phyloP scores from a whole-genome alignment of 2,797 vertebrate genomes.

The Pogoniulus pusillus region DNA sequence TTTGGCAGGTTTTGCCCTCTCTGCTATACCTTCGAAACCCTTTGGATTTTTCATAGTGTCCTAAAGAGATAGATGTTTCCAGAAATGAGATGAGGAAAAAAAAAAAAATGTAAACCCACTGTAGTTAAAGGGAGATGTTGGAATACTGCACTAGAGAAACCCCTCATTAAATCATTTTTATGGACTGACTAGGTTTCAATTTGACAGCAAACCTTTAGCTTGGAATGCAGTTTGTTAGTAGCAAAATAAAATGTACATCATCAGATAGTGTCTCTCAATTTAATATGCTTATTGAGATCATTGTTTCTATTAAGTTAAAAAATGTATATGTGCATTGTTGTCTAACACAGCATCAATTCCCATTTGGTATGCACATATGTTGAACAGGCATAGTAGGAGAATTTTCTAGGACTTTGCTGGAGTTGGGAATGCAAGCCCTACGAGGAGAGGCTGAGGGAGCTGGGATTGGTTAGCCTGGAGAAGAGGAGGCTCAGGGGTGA shows the following conservation, averaged over 20 bases:
- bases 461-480: too few relatives aligned
- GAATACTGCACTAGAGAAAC: not conserved
- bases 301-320: constrained; percentile 63
- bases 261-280: constrained; percentile 47
- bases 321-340: constrained; percentile 39
- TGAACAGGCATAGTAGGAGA: not conserved
- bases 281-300: constrained; percentile 67
- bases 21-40: not conserved
- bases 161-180: constrained; percentile 24
- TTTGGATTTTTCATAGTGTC: not conserved
- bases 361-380: constrained; percentile 14
- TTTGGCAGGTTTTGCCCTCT: not conserved
- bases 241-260: not conserved
- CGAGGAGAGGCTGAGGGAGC: too few relatives aligned
- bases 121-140: not conserved
- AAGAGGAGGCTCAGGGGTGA: too few relatives aligned
- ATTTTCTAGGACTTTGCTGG: constrained; percentile 12
- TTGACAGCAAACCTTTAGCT: constrained; percentile 27
- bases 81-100: not conserved
- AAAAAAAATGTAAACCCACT: not conserved
- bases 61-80: constrained; percentile 13
- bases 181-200: not conserved
- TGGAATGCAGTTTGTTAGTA: constrained; percentile 26
- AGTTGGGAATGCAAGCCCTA: too few relatives aligned
- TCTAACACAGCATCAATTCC: constrained; percentile 37